Base-by-base conservation (phyloP, 2,113 vertebrate species). In the Chaenogobius annularis region DNA sequence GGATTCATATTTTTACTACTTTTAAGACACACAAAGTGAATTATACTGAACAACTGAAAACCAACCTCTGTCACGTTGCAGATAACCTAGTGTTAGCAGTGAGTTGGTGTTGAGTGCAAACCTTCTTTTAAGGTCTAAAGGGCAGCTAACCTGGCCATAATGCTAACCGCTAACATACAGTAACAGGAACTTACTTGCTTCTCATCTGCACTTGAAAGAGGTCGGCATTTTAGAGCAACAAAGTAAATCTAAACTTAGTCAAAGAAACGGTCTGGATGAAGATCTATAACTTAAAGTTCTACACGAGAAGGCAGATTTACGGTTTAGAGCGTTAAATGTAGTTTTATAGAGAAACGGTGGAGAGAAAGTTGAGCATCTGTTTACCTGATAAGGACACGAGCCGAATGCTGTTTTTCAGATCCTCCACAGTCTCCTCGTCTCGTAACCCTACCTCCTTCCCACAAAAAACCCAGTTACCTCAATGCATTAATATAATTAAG, bases 91-190 rank as follows among this genome's bases (percentile, higher is more conserved):
- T 31, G 26, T 31, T 31, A 17, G 19, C 7, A 40, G 9, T 0
- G 6, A 35, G 11, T n/a, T 20, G 20, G 7, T 13, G 13, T 14
- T 58, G 8, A 26, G 19, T 46, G n/a, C 22, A 52, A 58, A 4
- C 7, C 50, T 47, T 58, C 11, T 44, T 11, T 4, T 22, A 17
- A 50, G 5, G 10, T 47, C n/a, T 15, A 40, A 46, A 46, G 46
- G 23, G 37, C 13, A 22, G 67, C 66, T 65, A 55, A 54, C 74
- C 0, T 31, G 7, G 37, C 5, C n/a, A 54, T 81, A 85, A 59
- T 58, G 88, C 85, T 86, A 88, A 63, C 68, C 0, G 86, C 85
- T 82, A 82, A 48, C 68, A 48, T 47, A 31, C 26, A 31, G 26
- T 31, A 67, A n/a, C 12, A 66, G 73, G 71, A 85, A 90, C 78